These are phyloP conservation scores for Struthio camelus DNA, from an alignment of 2,113 vertebrate genomes.

Conservation along the genomic window DNA sequence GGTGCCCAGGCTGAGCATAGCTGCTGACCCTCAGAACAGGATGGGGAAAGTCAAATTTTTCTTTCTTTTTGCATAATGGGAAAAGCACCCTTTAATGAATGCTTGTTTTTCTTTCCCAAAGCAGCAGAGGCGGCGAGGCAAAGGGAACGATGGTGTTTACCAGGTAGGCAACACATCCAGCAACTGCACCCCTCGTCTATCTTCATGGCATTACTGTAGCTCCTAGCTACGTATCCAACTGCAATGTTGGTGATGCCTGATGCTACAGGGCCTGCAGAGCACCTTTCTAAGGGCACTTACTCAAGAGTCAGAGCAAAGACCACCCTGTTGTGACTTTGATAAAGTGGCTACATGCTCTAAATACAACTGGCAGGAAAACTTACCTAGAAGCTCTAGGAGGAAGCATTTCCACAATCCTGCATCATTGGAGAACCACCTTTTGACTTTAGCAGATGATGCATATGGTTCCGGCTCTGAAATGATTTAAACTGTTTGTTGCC, in stretches of 20 bases:
- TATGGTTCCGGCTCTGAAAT: neutral
- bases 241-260: fast-evolving
- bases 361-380: neutral
- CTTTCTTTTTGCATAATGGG: neutral
- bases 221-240: fast-evolving
- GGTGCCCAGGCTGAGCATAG: neutral
- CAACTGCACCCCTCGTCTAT: neutral
- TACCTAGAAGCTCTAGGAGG: neutral
- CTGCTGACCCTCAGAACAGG: neutral
- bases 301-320: neutral
- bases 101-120: neutral
- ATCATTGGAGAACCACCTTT: neutral
- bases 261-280: neutral
- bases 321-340: neutral
- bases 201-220: neutral
- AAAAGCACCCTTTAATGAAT: neutral
- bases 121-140: slow-evolving; percentile 78
- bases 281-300: neutral
- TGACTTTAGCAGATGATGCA: fast-evolving
- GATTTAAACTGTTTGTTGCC: neutral
- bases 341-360: neutral
- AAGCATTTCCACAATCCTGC: neutral
- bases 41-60: neutral
- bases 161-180: slow-evolving; percentile 72
- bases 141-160: slow-evolving; percentile 77